phyloP scores from a whole-genome alignment of 2,888 invertebrate genomes.

The Aphelenchoides bicaudatus region DNA sequence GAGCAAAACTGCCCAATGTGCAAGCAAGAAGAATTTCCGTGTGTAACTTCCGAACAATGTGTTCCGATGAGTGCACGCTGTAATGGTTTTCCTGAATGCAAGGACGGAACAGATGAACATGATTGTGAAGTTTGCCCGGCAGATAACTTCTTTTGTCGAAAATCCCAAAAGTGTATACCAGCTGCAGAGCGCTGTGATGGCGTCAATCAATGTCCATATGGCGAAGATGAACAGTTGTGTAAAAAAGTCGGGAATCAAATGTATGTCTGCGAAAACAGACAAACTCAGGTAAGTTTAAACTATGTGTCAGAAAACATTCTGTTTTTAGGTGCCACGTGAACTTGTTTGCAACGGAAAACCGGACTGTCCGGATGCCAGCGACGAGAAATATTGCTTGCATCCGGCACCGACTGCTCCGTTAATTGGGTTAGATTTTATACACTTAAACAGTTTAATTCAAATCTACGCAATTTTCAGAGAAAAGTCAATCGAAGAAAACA shows the following conservation, averaged over 20 bases:
- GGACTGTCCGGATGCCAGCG: constrained; percentile 56
- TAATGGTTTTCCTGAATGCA: constrained; percentile 57
- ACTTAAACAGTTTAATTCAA: neutral
- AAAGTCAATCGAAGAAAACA: constrained; percentile 11
- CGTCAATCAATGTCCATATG: constrained; percentile 52
- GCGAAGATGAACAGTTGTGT: constrained; percentile 53
- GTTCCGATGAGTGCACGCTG: constrained; percentile 53
- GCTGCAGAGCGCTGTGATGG: constrained; percentile 57
- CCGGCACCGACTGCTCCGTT: constrained; percentile 7
- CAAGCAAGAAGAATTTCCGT: constrained; percentile 55
- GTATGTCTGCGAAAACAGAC: constrained; percentile 42
- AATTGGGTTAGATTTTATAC: neutral
- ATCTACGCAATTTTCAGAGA: constrained; percentile 16
- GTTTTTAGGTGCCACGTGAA: constrained; percentile 38
- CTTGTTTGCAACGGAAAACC: constrained; percentile 53
- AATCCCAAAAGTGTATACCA: constrained; percentile 52
- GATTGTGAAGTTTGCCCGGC: constrained; percentile 57
- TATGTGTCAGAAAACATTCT: constrained; percentile 48
- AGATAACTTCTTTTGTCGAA: constrained; percentile 54
- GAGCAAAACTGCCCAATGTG: constrained; percentile 60
- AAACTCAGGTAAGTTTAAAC: constrained; percentile 19
- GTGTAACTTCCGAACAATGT: constrained; percentile 58
- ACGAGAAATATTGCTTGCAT: constrained; percentile 50
- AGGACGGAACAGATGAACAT: constrained; percentile 58
- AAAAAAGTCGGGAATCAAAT: constrained; percentile 18